phyloP scores from a whole-genome alignment of 1,140 invertebrate species.

The Drosophila athabasca region DNA sequence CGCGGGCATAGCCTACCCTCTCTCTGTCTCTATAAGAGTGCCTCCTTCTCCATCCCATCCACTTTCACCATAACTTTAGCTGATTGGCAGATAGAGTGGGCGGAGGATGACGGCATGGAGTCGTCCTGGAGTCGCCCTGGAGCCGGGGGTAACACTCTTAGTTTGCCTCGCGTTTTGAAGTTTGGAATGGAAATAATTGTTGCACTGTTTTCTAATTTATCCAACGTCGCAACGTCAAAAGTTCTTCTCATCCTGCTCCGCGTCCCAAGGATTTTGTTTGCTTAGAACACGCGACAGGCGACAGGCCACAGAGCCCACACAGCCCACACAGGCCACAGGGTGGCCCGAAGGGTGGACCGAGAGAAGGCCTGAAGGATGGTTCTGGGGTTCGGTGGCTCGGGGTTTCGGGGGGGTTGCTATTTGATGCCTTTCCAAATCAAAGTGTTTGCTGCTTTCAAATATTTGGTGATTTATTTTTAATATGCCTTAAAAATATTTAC shows the following conservation, averaged over 20 bases:
- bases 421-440: conserved; percentile 53
- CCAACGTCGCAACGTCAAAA: conserved; percentile 56
- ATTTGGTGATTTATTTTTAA: conserved; percentile 79
- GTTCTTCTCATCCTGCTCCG: conserved; percentile 29
- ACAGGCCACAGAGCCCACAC: neutral
- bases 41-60: neutral
- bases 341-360: no score
- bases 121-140: neutral
- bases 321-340: no score
- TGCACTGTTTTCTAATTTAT: conserved; percentile 75
- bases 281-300: conserved; percentile 53
- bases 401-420: conserved; percentile 23
- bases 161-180: conserved; percentile 49
- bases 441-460: conserved; percentile 60
- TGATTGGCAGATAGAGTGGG: conserved; percentile 53
- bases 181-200: conserved; percentile 70
- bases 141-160: conserved; percentile 6
- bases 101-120: conserved; percentile 3
- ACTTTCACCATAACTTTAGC: conserved; percentile 56
- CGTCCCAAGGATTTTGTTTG: conserved; percentile 39
- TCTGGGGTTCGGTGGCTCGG: neutral
- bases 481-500: conserved; percentile 79
- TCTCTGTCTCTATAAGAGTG: neutral
- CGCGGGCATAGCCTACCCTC: conserved; percentile 52
- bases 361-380: neutral